Base-by-base conservation (phyloP, 2,888 invertebrate genomes). In the Reticulitermes lucifugus region DNA sequence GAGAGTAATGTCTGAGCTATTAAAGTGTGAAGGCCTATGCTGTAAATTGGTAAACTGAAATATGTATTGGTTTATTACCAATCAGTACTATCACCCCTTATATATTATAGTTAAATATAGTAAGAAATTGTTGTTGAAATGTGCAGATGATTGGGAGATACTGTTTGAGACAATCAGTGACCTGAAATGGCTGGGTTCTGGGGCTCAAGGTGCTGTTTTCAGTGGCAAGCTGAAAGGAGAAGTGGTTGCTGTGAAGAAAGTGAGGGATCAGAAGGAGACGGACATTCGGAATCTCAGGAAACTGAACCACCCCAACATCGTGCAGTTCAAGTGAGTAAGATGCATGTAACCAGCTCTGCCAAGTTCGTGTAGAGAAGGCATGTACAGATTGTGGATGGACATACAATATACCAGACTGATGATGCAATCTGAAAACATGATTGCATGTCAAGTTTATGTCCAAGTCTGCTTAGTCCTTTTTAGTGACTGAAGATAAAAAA, bases 141-240 rank as follows among this genome's bases (percentile, higher is more conserved):
- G 41, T 85, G 89, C 91, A 91, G 97, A 98, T 91, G 95, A 96
- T 88, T 99, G 99, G 99, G 98, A 98, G 91, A 97, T 99, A 87
- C 96, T 97, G 0, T 98, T 98, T 91, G 98, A 98, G 89, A 93
- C 94, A 29, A 97, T 99, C 87, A 96, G 94, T 83, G 96, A 98
- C 88, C 92, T 99, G 84, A 94, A 96, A 89, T 99, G 97, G 95
- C 91, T 99, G 84, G 99, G 98, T 0, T 96, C 97, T 86, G 99
- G 99, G 0, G 98, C 98, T 9, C 99, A 99, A 90, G 99, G 99
- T 9, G 96, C 97, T 0, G 99, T 99, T 0, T 99, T 97, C 91
- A 95, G 96, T 84, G 99, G 98, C 0, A 95, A 94, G 88, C 92
- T 97, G 86, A 94, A 93, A 87, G 96, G 95, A 86, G 96, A 97